Evolutionary conservation across 2,888 invertebrate species (phyloP).

Genomic region (Meloe dianella): DNA sequence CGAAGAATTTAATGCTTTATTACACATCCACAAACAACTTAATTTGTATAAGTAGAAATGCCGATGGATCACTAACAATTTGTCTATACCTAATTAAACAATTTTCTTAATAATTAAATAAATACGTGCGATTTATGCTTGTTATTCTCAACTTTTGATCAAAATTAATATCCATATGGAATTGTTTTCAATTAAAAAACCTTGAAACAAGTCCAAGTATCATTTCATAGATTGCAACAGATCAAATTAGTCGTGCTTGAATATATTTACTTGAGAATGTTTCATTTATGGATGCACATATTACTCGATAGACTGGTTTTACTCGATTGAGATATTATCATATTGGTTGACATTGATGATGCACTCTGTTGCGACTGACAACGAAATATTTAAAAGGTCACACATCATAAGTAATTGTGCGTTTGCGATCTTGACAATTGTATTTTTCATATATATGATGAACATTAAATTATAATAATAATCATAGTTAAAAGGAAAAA

Average conservation of each 20-base stretch:
- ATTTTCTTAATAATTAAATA: neutral
- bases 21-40: constrained; percentile 22
- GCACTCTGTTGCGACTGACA: constrained; percentile 37
- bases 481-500: neutral
- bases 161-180: neutral
- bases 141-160: too few species aligned
- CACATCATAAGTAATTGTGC: constrained; percentile 28
- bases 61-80: too few species aligned
- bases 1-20: constrained; percentile 24
- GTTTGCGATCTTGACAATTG: constrained; percentile 5
- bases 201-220: neutral
- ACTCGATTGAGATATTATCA: constrained; percentile 48
- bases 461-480: neutral
- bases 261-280: constrained; percentile 23
- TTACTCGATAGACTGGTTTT: constrained; percentile 46
- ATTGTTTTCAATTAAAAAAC: constrained; percentile 5
- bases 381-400: constrained; percentile 32
- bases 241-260: constrained; percentile 38
- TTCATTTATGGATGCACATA: constrained; percentile 36
- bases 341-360: constrained; percentile 44
- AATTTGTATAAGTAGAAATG: constrained; percentile 22
- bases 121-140: neutral
- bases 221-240: constrained; percentile 32
- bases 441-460: neutral
- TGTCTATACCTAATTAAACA: neutral